phyloP scores from a whole-genome alignment of 2,888 invertebrate species.

The Adelognathus sp. region DNA sequence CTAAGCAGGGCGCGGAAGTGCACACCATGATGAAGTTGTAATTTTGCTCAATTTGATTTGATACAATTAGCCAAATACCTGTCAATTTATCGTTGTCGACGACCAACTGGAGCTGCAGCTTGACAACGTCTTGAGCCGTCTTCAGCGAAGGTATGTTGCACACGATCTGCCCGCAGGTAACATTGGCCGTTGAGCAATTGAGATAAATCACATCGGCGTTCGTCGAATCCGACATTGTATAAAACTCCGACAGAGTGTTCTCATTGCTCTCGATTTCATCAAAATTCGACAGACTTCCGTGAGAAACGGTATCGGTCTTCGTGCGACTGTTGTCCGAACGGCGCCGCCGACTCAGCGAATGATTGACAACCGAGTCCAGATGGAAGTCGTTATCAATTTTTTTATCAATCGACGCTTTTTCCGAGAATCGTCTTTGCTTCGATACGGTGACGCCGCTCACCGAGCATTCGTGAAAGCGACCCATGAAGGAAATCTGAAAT shows the following conservation, averaged over 20 bases:
- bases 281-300: background rate
- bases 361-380: constrained; percentile 29
- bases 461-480: constrained; percentile 62
- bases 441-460: constrained; percentile 34
- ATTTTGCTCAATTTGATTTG: background rate
- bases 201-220: constrained; percentile 57
- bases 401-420: background rate
- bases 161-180: constrained; percentile 63
- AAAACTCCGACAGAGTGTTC: constrained; percentile 13
- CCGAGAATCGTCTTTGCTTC: background rate
- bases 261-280: background rate
- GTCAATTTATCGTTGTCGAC: constrained; percentile 61
- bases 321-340: background rate
- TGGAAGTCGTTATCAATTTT: constrained; percentile 10
- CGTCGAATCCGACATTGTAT: constrained; percentile 13
- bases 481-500: constrained; percentile 62
- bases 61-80: constrained; percentile 38
- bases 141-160: constrained; percentile 65
- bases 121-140: constrained; percentile 64
- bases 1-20: too few species aligned
- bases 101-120: constrained; percentile 60
- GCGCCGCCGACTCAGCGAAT: constrained; percentile 29
- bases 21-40: background rate
- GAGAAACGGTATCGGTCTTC: background rate
- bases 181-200: constrained; percentile 65